Percentiles rank a stretch among this genome's conserved stretches.
These are phyloP conservation scores for Monochamus alternatus DNA, from an alignment of 2,888 invertebrate species.

Conservation along the genomic window DNA sequence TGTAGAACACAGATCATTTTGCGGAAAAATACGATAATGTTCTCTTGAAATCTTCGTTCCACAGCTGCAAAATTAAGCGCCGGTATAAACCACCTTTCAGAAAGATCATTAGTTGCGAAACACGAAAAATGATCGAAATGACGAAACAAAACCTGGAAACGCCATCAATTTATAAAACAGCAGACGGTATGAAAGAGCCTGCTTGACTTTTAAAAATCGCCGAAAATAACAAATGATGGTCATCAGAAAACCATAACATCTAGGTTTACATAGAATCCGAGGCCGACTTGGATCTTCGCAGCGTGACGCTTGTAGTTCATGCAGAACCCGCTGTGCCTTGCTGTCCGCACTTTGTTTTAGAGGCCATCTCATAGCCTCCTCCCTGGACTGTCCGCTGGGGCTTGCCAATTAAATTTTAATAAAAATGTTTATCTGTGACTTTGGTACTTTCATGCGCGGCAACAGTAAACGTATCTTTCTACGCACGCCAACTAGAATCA, in stretches of 20 bases:
- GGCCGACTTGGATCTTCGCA: slow-evolving; percentile 55
- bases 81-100: not conserved
- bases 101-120: not conserved
- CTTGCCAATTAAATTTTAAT: slow-evolving; percentile 27
- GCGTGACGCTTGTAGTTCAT: slow-evolving; percentile 62
- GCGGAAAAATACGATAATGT: too few relatives aligned
- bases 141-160: slow-evolving; percentile 18
- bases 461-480: not conserved
- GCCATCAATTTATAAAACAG: slow-evolving; percentile 22
- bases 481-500: not conserved
- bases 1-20: too few relatives aligned
- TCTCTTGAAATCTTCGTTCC: too few relatives aligned
- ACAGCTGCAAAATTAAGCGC: too few relatives aligned
- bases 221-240: slow-evolving; percentile 58
- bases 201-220: slow-evolving; percentile 41
- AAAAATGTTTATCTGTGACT: not conserved
- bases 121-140: slow-evolving; percentile 16
- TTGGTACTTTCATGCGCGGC: not conserved
- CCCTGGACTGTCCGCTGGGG: slow-evolving; percentile 36
- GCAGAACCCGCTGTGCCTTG: slow-evolving; percentile 57
- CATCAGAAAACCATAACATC: slow-evolving; percentile 53
- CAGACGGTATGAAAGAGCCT: slow-evolving; percentile 6
- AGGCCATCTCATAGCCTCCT: slow-evolving; percentile 39
- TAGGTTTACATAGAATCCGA: slow-evolving; percentile 55
- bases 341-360: slow-evolving; percentile 60